Evolutionary conservation across 2,888 invertebrate species (phyloP).

Genomic region (Margaritifera margaritifera): DNA sequence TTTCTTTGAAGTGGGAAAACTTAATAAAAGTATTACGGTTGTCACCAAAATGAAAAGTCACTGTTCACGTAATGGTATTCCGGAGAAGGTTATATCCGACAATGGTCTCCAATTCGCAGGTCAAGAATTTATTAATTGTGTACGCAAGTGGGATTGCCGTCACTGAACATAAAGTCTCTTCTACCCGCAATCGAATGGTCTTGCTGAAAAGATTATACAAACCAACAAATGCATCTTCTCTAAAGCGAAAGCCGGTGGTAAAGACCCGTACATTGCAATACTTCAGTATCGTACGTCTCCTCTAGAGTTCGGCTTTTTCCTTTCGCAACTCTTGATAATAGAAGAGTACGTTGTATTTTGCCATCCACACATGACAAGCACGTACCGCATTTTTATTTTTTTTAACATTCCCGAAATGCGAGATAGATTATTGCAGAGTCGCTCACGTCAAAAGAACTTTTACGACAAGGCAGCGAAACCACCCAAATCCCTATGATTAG

Average conservation of each 20-base stretch:
- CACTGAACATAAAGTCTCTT: slow-evolving; percentile 25
- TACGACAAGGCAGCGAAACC: no score
- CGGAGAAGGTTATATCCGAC: slow-evolving; percentile 21
- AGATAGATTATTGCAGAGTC: no score
- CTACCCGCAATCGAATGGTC: slow-evolving; percentile 28
- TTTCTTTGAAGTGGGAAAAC: slow-evolving; percentile 27
- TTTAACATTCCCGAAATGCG: no score
- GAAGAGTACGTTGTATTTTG: no score
- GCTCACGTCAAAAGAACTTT: no score
- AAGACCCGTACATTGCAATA: slow-evolving; percentile 17
- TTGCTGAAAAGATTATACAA: slow-evolving; percentile 28
- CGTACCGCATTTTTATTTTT: no score
- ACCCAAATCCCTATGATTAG: no score
- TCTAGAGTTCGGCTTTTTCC: no score
- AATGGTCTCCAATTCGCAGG: slow-evolving; percentile 28
- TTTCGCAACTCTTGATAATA: no score
- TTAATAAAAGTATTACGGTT: slow-evolving; percentile 18
- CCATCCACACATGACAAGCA: no score
- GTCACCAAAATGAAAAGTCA: slow-evolving; percentile 21
- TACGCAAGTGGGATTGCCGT: slow-evolving; percentile 23
- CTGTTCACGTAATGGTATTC: slow-evolving; percentile 35
- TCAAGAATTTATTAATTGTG: slow-evolving; percentile 24
- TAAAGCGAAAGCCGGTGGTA: slow-evolving; percentile 22
- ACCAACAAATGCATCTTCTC: slow-evolving; percentile 26
- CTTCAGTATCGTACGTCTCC: no score